Evolutionary conservation across 2,797 vertebrate genomes (phyloP).

Genomic region (Cryptoblepharus egeriae): DNA sequence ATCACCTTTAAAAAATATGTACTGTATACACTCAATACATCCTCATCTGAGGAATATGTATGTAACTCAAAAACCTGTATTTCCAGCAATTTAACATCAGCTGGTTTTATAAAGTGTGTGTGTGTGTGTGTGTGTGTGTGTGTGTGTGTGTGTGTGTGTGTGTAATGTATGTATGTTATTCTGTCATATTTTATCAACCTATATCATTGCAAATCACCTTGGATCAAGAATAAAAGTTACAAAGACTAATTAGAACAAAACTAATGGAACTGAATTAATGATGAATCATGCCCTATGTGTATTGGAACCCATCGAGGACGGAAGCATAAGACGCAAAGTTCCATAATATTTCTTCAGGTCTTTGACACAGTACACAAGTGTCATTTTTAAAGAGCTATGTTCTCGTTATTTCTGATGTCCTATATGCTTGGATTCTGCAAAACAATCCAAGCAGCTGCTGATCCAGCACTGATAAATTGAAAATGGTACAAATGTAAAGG

Average conservation of each 20-base stretch:
- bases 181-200: not conserved
- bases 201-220: not conserved
- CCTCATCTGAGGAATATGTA: not conserved
- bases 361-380: not conserved
- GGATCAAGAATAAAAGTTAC: not conserved
- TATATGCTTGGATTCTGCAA: too few species aligned
- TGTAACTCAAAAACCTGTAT: not conserved
- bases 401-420: not conserved
- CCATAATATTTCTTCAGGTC: not conserved
- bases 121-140: too few species aligned
- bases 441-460: not conserved
- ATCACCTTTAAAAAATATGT: not conserved
- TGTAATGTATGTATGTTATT: too few species aligned
- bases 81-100: not conserved
- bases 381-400: not conserved
- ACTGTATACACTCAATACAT: not conserved
- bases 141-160: too few species aligned
- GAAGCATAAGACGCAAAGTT: not conserved
- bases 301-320: not conserved
- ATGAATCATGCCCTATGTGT: not conserved
- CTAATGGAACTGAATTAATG: not conserved
- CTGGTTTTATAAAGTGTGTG: not conserved
- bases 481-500: not conserved
- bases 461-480: not conserved
- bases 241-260: not conserved